These are phyloP conservation scores for Pseudopipra pipra DNA, from an alignment of 2,113 vertebrate genomes.

Conservation along the genomic window DNA sequence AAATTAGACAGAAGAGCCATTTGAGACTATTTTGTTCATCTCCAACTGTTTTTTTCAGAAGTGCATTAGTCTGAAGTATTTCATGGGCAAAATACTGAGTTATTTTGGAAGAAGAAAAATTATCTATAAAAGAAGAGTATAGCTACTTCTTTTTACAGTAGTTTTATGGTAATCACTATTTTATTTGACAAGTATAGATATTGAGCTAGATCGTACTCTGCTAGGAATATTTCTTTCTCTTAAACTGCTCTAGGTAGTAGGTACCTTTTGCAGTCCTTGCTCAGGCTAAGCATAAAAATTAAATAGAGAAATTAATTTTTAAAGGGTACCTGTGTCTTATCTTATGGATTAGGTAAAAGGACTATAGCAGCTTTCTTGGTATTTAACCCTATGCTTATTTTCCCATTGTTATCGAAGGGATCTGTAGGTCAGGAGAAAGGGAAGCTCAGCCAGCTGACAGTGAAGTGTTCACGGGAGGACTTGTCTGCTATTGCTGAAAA, in stretches of 20 bases:
- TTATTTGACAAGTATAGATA: slow-evolving; percentile 14
- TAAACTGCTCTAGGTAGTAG: background rate
- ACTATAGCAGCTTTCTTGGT: background rate
- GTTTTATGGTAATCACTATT: background rate
- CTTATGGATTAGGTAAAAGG: background rate
- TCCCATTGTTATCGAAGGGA: background rate
- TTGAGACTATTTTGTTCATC: slow-evolving; percentile 45
- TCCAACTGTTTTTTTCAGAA: slow-evolving; percentile 2
- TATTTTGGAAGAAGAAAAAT: slow-evolving; percentile 11
- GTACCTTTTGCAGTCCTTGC: background rate
- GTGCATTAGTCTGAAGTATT: slow-evolving; percentile 52
- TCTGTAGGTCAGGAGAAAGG: background rate
- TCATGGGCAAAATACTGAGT: background rate
- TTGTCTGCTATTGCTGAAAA: background rate
- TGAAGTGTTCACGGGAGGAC: fast-evolving
- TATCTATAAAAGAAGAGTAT: background rate
- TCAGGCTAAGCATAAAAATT: background rate
- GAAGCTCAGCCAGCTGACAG: background rate
- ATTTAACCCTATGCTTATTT: background rate
- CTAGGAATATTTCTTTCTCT: background rate
- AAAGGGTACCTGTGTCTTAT: background rate
- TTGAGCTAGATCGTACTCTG: background rate
- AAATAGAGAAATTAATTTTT: background rate
- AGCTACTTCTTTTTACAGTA: slow-evolving; percentile 21
- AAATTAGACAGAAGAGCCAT: slow-evolving; percentile 44